Percentiles rank a stretch among this genome's conserved stretches.
Conservation (phyloP, 2,113 vertebrate species). For the Motacilla tschutschensis region DNA sequence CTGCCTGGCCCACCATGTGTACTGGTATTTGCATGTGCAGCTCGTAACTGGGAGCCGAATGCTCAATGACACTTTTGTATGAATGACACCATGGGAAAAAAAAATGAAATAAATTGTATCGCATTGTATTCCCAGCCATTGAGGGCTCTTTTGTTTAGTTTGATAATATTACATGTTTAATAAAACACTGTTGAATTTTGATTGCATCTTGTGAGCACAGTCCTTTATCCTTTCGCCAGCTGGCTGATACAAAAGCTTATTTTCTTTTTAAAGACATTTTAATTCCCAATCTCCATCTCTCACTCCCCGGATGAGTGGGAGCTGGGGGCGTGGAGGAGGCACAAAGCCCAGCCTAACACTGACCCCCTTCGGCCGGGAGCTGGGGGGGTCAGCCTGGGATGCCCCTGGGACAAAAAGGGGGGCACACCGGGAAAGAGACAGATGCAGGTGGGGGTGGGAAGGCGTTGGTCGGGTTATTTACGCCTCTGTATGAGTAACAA, state of each 20-base stretch:
- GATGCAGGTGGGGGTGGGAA: constrained; percentile 28
- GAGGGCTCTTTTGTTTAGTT: constrained; percentile 69
- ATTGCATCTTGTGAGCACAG: constrained; percentile 66
- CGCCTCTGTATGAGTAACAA: constrained; percentile 59
- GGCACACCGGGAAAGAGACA: fast-evolving
- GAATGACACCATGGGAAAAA: constrained; percentile 33
- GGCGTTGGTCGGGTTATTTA: constrained; percentile 54
- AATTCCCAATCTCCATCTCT: constrained; percentile 40
- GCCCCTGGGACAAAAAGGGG: neutral
- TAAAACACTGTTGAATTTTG: constrained; percentile 70
- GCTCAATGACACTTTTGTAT: constrained; percentile 43
- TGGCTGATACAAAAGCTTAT: constrained; percentile 71
- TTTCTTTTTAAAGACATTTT: constrained; percentile 63
- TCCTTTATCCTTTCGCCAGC: constrained; percentile 69
- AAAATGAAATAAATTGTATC: constrained; percentile 8
- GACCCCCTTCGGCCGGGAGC: neutral
- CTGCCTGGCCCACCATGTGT: neutral
- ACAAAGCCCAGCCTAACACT: constrained; percentile 17
- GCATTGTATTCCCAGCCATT: constrained; percentile 64
- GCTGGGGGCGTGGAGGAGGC: neutral
- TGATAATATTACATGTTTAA: constrained; percentile 71
- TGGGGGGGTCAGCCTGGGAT: fast-evolving
- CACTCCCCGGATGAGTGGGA: neutral
- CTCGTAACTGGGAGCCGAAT: neutral
- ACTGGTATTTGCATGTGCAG: constrained; percentile 15